Percentiles rank a stretch among this genome's conserved stretches.
These are phyloP conservation scores for Pandemis cinnamomeana DNA, from an alignment of 2,888 invertebrate genomes.

Conservation along the genomic window DNA sequence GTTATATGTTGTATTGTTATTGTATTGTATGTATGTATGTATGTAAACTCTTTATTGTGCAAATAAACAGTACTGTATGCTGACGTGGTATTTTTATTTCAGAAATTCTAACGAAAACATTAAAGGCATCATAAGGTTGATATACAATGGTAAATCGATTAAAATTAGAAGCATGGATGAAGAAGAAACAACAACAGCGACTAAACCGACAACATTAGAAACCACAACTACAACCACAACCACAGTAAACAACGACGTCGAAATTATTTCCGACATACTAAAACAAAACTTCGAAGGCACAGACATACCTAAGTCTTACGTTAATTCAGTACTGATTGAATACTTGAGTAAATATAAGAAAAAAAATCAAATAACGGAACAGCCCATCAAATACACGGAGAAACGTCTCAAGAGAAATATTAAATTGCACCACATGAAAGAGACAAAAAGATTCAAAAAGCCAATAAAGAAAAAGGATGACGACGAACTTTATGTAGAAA, in stretches of 20 bases:
- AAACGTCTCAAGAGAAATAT: constrained; percentile 68
- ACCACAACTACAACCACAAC: background rate
- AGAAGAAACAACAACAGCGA: constrained; percentile 29
- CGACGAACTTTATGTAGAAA: constrained; percentile 75
- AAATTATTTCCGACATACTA: constrained; percentile 24
- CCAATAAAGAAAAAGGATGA: constrained; percentile 56
- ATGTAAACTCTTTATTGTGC: no score
- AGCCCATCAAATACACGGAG: constrained; percentile 17
- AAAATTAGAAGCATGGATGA: constrained; percentile 53
- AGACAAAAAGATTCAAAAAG: constrained; percentile 45
- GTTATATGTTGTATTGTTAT: no score
- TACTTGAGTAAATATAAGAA: constrained; percentile 53
- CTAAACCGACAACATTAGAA: constrained; percentile 17
- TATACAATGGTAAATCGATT: constrained; percentile 67
- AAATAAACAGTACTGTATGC: no score
- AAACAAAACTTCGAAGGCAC: constrained; percentile 26
- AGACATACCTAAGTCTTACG: constrained; percentile 47
- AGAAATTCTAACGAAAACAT: constrained; percentile 58
- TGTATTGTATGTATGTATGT: no score
- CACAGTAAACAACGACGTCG: constrained; percentile 8
- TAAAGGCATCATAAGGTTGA: constrained; percentile 63
- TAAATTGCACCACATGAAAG: constrained; percentile 57
- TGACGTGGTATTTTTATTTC: constrained; percentile 45
- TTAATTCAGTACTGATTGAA: constrained; percentile 56
- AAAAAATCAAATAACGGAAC: constrained; percentile 32